phyloP scores from a whole-genome alignment of 2,797 vertebrate genomes.

The Euthynnus affinis region DNA sequence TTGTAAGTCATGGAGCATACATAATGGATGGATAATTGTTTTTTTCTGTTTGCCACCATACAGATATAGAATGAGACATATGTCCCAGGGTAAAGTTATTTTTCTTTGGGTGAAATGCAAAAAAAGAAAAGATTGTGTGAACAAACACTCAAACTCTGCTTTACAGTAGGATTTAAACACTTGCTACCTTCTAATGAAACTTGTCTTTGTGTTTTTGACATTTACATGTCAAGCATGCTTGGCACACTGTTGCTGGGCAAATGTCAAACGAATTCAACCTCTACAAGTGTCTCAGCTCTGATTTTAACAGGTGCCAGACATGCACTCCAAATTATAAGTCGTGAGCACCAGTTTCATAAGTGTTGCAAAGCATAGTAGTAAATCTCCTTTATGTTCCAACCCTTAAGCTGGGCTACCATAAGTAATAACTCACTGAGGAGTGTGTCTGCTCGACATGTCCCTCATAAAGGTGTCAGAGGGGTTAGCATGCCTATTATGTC shows the following conservation, averaged over 20 bases:
- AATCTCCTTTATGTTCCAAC: conserved; percentile 48
- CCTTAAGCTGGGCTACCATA: conserved; percentile 32
- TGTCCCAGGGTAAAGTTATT: not conserved
- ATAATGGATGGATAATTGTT: too few relatives aligned
- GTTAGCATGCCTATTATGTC: conserved; percentile 55
- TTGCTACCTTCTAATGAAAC: not conserved
- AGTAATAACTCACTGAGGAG: conserved; percentile 54
- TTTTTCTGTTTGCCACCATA: not conserved
- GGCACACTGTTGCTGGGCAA: not conserved
- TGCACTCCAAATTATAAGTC: conserved; percentile 24
- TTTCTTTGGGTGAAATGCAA: not conserved
- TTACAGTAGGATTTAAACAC: not conserved
- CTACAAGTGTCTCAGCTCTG: not conserved
- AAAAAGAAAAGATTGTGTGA: not conserved
- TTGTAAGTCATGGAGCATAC: not conserved
- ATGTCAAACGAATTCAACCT: not conserved
- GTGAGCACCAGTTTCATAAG: conserved; percentile 44
- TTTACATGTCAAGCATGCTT: not conserved
- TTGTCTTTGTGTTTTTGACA: not conserved
- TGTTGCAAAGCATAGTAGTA: conserved; percentile 44
- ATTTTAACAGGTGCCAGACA: conserved; percentile 3
- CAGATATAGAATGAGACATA: not conserved
- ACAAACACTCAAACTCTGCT: not conserved
- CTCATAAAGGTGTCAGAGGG: conserved; percentile 65
- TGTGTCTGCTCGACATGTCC: conserved; percentile 46